Evolutionary conservation across 2,888 invertebrate genomes (phyloP).

Genomic region (Hirtodrosophila histrioides): DNA sequence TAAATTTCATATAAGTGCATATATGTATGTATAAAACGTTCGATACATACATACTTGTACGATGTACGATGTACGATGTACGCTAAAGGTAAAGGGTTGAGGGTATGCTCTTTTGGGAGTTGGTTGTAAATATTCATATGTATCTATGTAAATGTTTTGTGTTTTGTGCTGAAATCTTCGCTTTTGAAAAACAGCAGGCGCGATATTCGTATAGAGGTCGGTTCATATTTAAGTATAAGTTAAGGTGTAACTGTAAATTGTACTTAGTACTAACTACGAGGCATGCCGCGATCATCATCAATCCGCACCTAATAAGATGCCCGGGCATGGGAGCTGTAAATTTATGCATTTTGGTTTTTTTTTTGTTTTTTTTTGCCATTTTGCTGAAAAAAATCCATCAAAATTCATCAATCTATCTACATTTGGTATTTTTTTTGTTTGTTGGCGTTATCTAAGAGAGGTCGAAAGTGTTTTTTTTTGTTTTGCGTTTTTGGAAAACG

Average conservation of each 20-base stretch:
- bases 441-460: constrained; percentile 64
- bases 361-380: constrained; percentile 12
- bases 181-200: constrained; percentile 55
- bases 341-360: constrained; percentile 12
- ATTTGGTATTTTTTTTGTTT: constrained; percentile 24
- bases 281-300: constrained; percentile 29
- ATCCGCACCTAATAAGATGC: constrained; percentile 54
- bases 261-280: constrained; percentile 56
- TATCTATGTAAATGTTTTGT: constrained; percentile 19
- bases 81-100: constrained; percentile 11
- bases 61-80: constrained; percentile 12
- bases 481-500: constrained; percentile 73
- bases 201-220: constrained; percentile 60
- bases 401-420: constrained; percentile 68
- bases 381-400: constrained; percentile 58
- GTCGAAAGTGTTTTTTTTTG: constrained; percentile 52
- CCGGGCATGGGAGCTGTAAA: constrained; percentile 34
- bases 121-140: constrained; percentile 38
- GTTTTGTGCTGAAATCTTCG: constrained; percentile 32
- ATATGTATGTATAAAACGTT: constrained; percentile 49
- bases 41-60: constrained; percentile 30
- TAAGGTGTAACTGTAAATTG: constrained; percentile 61
- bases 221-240: constrained; percentile 20
- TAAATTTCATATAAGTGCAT: constrained; percentile 61
- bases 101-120: constrained; percentile 22